Conservation (phyloP, 1,140 invertebrate genomes). For the Venustaconcha ellipsiformis region DNA sequence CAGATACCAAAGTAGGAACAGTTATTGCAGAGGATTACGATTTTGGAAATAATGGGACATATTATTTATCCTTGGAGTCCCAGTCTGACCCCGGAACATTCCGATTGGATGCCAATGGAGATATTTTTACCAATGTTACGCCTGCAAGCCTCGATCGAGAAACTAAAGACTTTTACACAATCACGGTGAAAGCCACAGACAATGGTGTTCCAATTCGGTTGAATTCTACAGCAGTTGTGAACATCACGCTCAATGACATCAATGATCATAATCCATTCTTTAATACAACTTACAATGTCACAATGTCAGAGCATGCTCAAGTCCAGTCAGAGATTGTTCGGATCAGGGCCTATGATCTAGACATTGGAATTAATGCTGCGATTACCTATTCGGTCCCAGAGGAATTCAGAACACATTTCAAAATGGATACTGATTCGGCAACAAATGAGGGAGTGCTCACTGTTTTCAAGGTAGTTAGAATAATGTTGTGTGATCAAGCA, state of each 20-base stretch:
- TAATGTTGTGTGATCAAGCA: too few species aligned
- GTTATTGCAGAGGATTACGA: constrained; percentile 87
- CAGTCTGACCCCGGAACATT: neutral
- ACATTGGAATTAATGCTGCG: constrained; percentile 21
- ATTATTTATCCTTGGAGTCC: constrained; percentile 1
- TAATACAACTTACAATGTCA: constrained; percentile 15
- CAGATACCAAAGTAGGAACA: constrained; percentile 88
- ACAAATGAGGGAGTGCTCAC: constrained; percentile 18
- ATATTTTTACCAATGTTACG: constrained; percentile 24
- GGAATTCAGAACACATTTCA: constrained; percentile 7
- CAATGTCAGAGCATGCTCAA: constrained; percentile 11
- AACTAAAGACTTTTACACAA: constrained; percentile 12
- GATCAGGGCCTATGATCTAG: constrained; percentile 17
- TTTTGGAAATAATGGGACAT: constrained; percentile 30
- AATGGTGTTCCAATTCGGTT: constrained; percentile 58
- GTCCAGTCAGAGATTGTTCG: constrained; percentile 22
- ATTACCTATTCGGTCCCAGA: constrained; percentile 20
- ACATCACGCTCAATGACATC: constrained; percentile 93
- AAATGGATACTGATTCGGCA: constrained; percentile 4
- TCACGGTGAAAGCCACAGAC: constrained; percentile 11
- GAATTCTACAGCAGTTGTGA: constrained; percentile 93
- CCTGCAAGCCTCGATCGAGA: constrained; percentile 10
- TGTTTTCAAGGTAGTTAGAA: constrained; percentile 12
- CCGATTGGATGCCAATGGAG: neutral
- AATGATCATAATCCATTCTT: constrained; percentile 82